Base-by-base conservation (phyloP, 2,797 vertebrate genomes). In the Anabas testudineus region DNA sequence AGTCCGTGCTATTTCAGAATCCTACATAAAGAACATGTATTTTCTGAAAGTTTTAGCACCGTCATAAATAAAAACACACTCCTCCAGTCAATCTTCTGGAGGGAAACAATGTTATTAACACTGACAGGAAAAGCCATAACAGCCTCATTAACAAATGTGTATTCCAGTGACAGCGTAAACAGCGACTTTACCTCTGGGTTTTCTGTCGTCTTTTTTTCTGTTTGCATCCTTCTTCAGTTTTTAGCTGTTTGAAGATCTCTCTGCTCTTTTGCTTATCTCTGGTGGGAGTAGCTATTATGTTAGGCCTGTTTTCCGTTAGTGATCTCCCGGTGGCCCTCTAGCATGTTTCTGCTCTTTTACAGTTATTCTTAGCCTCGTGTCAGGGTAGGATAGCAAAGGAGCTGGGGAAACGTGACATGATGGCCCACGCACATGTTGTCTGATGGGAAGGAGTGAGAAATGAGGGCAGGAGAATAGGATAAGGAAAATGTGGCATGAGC, bases 321-420 rank as follows among this genome's bases (percentile, higher is more conserved):
- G 41, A 52, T 63, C 64, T 78, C 81, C 67, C 59, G 51, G 54
- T 65, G 68, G 66, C 55, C 71, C 67, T 55, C 58, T 37, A 51
- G 51, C 53, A 76, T 80, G 71, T 83, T 73, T 32, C 21, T 70
- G 53, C 58, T 69, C 30, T 74, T 78, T 64, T 60, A 6, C 55
- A 67, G 76, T 74, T 90, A 89, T 91, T 90, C 64, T 90, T 86
- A 80, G 74, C 47, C 39, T 69, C 45, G 58, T 80, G 49, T 80
- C 43, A 36, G 64, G 65, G 61, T 41, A 48, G 5, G 46, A 57
- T 71, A 77, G 71, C 79, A 67, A 30, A 62, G 61, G 53, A 78
- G 70, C 79, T 67, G 37, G 62, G 64, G 53, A 67, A 22, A 76
- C 39, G 36, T 65, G 83, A 84, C 80, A 86, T 51, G 34, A 62